Conservation (phyloP, 2,797 vertebrate genomes). For the Rhynchonycteris naso region DNA sequence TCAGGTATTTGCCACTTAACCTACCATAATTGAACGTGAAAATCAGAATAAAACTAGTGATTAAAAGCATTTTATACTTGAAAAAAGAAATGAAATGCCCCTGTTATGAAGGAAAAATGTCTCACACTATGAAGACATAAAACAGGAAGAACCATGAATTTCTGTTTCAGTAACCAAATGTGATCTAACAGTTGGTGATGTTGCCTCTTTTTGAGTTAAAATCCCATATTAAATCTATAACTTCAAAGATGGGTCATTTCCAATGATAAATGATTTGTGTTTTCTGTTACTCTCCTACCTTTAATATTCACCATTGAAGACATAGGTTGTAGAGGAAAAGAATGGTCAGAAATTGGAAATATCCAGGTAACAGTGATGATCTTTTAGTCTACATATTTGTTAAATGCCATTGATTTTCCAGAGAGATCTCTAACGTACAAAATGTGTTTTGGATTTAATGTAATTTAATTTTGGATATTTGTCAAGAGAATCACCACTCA, state of each 20-base stretch:
- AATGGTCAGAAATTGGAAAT: conserved; percentile 29
- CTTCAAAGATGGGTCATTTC: background rate
- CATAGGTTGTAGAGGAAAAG: background rate
- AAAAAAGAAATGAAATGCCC: background rate
- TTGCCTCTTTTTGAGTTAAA: background rate
- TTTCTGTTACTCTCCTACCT: background rate
- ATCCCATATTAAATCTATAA: background rate
- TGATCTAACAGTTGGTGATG: background rate
- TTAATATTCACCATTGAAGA: background rate
- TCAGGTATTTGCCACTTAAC: background rate
- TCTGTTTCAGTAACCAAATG: background rate
- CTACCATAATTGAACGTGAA: background rate
- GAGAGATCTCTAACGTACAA: background rate
- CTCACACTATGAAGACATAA: background rate
- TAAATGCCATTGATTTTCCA: background rate
- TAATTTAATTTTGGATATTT: background rate
- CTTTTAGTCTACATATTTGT: background rate
- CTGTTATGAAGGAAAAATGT: background rate
- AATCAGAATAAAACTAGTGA: background rate
- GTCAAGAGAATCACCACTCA: background rate
- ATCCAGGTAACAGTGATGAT: background rate
- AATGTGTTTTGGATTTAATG: background rate
- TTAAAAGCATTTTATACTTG: background rate
- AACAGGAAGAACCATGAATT: background rate
- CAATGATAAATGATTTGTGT: background rate